These are phyloP conservation scores for Schizopygopsis malacanthus DNA, from an alignment of 2,797 vertebrate species.

Conservation along the genomic window DNA sequence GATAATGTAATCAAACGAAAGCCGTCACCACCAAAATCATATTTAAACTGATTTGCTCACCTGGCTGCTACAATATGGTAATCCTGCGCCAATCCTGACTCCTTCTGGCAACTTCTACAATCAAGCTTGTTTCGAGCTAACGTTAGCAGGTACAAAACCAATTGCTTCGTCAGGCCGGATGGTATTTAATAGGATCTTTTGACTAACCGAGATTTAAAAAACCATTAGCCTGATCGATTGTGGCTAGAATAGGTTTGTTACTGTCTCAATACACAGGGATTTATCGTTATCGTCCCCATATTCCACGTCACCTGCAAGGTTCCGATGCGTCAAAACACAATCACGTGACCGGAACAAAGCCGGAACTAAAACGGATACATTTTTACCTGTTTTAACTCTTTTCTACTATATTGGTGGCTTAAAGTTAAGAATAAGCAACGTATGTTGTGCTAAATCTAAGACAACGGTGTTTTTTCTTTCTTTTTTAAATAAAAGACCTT, in stretches of 20 bases:
- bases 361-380: not conserved
- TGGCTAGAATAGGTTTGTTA: not conserved
- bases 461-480: not conserved
- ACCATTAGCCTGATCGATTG: not conserved
- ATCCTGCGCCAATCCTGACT: constrained; percentile 13
- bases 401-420: not conserved
- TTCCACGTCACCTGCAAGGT: constrained; percentile 63
- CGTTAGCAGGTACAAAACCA: not conserved
- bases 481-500: not conserved
- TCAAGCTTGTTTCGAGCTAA: not conserved
- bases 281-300: constrained; percentile 14
- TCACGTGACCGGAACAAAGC: constrained; percentile 63
- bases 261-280: not conserved
- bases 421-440: not conserved
- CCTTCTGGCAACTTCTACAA: not conserved
- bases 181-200: not conserved
- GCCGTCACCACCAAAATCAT: not conserved
- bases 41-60: not conserved
- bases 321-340: constrained; percentile 26
- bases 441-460: not conserved
- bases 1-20: not conserved
- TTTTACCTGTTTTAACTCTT: not conserved
- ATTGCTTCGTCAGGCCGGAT: not conserved
- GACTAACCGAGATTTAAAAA: not conserved
- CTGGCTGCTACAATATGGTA: constrained; percentile 10